phyloP scores from a whole-genome alignment of 2,797 vertebrate genomes.

The Tauraco hartlaubi region DNA sequence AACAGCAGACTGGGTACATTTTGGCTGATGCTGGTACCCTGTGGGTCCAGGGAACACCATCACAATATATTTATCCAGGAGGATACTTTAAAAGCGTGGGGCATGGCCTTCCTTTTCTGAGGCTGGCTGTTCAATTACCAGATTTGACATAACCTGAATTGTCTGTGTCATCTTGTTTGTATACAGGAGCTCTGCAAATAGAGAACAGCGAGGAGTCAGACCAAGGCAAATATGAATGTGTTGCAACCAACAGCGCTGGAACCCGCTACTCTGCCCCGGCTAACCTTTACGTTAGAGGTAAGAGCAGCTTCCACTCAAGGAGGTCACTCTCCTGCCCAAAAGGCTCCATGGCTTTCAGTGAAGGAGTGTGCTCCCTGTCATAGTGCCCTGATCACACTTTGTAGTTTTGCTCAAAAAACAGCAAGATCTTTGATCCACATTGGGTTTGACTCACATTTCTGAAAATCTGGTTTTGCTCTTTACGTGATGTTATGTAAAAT shows the following conservation, averaged over 20 bases:
- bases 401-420: not conserved
- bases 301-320: constrained; percentile 72
- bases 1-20: not conserved
- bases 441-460: not conserved
- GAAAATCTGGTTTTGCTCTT: not conserved
- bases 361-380: not conserved
- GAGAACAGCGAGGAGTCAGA: constrained; percentile 98
- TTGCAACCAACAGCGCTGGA: constrained; percentile 95
- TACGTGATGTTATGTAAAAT: not conserved
- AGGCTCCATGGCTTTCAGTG: not conserved
- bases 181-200: constrained; percentile 94
- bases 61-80: not conserved
- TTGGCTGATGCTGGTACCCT: constrained; percentile 37
- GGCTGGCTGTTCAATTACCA: not conserved
- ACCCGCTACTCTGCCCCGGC: constrained; percentile 97
- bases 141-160: constrained; percentile 47
- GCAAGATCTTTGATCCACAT: not conserved
- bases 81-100: not conserved
- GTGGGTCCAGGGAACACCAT: not conserved
- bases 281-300: constrained; percentile 99
- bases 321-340: not conserved
- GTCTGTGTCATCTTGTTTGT: constrained; percentile 70
- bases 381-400: not conserved
- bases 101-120: constrained; percentile 27
- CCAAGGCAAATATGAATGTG: constrained; percentile 99